A percentile compares a stretch with the other conserved stretches of the same genome.
These are phyloP conservation scores for Conopomorpha cramerella DNA, from an alignment of 1,140 invertebrate species.

Conservation along the genomic window DNA sequence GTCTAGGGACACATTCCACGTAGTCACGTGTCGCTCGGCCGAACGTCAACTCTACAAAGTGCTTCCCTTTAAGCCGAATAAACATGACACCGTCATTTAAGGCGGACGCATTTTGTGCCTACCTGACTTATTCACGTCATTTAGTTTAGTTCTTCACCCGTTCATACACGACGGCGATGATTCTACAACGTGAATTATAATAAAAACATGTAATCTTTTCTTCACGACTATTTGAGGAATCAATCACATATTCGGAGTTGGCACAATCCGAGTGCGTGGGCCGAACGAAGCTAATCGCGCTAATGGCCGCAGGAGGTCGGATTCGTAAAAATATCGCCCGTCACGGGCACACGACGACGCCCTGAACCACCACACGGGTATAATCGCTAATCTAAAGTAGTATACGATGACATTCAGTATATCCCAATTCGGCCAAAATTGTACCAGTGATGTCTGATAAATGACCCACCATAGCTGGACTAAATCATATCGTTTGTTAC, in stretches of 20 bases:
- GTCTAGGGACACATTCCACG: conserved; percentile 29
- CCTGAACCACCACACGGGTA: no score
- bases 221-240: conserved; percentile 34
- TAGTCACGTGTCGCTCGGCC: conserved; percentile 11
- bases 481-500: neutral
- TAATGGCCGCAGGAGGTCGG: conserved; percentile 34
- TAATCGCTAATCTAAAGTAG: no score
- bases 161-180: conserved; percentile 20
- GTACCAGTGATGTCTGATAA: no score
- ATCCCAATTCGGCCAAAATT: no score
- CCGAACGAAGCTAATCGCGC: conserved; percentile 49
- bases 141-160: conserved; percentile 31
- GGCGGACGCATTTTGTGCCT: conserved; percentile 11
- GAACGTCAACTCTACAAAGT: conserved; percentile 26
- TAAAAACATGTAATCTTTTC: neutral
- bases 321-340: conserved; percentile 40
- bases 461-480: neutral
- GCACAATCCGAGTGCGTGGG: conserved; percentile 46
- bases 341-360: no score
- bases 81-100: conserved; percentile 37
- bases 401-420: conserved; percentile 43
- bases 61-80: conserved; percentile 42
- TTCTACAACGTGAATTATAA: neutral
- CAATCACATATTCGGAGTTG: conserved; percentile 43
- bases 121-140: conserved; percentile 35